Base-by-base conservation (phyloP, 2,797 vertebrate species). In the Poecilia velifera region DNA sequence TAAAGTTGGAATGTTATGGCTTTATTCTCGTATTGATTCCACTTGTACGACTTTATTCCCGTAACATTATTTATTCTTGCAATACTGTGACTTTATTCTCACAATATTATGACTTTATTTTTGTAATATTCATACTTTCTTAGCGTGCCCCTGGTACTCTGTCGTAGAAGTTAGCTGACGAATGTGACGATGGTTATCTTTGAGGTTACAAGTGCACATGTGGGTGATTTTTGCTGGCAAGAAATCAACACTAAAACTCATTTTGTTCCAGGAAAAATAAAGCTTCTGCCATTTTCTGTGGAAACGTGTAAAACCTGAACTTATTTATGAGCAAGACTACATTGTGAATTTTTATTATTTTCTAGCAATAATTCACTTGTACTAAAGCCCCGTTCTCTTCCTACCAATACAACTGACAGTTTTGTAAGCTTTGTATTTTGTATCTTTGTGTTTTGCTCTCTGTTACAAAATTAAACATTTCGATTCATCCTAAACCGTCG, bases 311-410 rank as follows among this genome's bases (percentile, higher is more conserved):
- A 83, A 86, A 45, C 72, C 72, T 74, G 46, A 82, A 83, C 81
- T 88, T 94, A 94, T 95, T 94, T 94, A 94, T 93, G 81, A 90
- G 78, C 41, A 81, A 91, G 68, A 82, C 74, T 68, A 46, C 78
- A 87, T 79, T 55, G 64, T 89, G 77, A 59, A 81, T 88, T 89
- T 87, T 51, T 91, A 74, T 87, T 80, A 89, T 90, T 90, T 25
- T 53, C 84, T 93, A 88, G 90, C 78, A 85, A 78, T 86, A 76
- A 81, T 78, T 77, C 41, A 80, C 51, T 84, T 72, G 78, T 81
- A 76, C 87, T 81, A 55, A 82, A 84, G 62, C 74, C 74, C 84
- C 79, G 74, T 78, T 89, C 85, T 86, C 80, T 73, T 81, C 75
- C 72, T 74, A 79, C 89, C 73, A 81, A 59, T 76, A 82, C 86